Conservation (phyloP, 2,113 vertebrate species). For the Dermatemys mawii region DNA sequence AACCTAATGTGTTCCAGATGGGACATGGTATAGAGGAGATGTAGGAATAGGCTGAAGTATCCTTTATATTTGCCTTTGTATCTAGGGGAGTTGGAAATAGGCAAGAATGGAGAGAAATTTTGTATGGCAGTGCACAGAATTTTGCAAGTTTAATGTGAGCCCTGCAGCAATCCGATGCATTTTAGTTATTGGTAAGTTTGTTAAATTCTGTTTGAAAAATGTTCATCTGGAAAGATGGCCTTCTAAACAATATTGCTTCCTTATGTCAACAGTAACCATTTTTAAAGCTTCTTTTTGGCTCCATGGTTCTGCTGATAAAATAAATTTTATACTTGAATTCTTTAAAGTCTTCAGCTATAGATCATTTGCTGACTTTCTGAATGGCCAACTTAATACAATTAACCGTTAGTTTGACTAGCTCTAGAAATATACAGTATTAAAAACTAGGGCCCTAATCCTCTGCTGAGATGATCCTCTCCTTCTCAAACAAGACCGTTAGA, state of each 20-base stretch:
- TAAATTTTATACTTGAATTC: background rate
- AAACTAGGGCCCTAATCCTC: background rate
- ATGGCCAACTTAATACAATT: background rate
- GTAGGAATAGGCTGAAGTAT: slow-evolving; percentile 78
- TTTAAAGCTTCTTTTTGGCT: slow-evolving; percentile 34
- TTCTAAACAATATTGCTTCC: slow-evolving; percentile 67
- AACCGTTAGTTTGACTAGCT: background rate
- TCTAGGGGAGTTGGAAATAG: slow-evolving; percentile 78
- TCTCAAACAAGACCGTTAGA: background rate
- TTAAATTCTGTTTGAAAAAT: slow-evolving; percentile 78
- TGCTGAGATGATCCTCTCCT: background rate
- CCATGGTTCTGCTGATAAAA: background rate
- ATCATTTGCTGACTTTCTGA: slow-evolving; percentile 42
- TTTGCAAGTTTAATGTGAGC: slow-evolving; percentile 77
- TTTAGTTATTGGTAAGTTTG: slow-evolving; percentile 79
- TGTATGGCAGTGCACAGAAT: slow-evolving; percentile 75
- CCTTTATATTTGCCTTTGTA: slow-evolving; percentile 80
- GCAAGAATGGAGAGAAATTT: slow-evolving; percentile 75
- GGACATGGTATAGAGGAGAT: slow-evolving; percentile 48
- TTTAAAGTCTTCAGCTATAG: background rate
- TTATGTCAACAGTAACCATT: slow-evolving; percentile 44
- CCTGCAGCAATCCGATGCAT: slow-evolving; percentile 68
- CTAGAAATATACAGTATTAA: background rate
- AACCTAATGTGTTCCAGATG: slow-evolving; percentile 61
- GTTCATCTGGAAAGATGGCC: slow-evolving; percentile 70